Base-by-base conservation (phyloP, 2,797 vertebrate genomes). In the Discoglossus pictus region DNA sequence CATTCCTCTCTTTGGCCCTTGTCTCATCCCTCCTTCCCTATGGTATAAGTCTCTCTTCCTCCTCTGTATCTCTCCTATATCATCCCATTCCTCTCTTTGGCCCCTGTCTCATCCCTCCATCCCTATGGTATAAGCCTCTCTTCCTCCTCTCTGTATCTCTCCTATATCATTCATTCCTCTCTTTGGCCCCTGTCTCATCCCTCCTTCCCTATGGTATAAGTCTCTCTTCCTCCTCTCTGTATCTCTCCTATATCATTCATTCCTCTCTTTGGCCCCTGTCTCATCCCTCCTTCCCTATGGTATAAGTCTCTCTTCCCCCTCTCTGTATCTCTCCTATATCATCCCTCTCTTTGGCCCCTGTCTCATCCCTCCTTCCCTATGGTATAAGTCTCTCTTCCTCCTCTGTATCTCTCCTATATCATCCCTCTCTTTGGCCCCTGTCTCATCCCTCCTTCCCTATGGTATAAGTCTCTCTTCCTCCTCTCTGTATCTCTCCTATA, bases 101-200 rank as follows among this genome's bases (percentile, higher is more conserved):
- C 7, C 20, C 51, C 58, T 56, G 36, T 13, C n/a, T n/a, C 13
- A 9, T 38, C 23, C 40, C 36, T 48, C 4, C 6, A 11, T 54
- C 44, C 52, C 52, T 59, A 27, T 13, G 6, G 3, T 9, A 7
- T 39, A 18, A 11, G 1, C 4, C 31, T 52, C 7, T 54, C 36
- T 20, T 34, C n/a, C 55, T 43, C 21, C 75, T 67, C 68, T 61
- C 68, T 78, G n/a, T n/a, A n/a, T n/a, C n/a, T n/a, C n/a, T n/a
- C n/a, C n/a, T n/a, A 72, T 73, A 65, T 68, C 73, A 75, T 68
- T 78, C 76, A 68, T 75, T 75, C 75, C 24, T 43, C 65, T n/a
- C n/a, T n/a, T n/a, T n/a, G n/a, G n/a, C n/a, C n/a, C n/a, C n/a
- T n/a, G n/a, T n/a, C n/a, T n/a, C 62, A 54, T 72, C 61, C 74